A percentile compares a stretch with the other conserved stretches of the same genome.
Evolutionary conservation across 2,113 vertebrate species (phyloP).

Genomic region (Sapayoa aenigma): DNA sequence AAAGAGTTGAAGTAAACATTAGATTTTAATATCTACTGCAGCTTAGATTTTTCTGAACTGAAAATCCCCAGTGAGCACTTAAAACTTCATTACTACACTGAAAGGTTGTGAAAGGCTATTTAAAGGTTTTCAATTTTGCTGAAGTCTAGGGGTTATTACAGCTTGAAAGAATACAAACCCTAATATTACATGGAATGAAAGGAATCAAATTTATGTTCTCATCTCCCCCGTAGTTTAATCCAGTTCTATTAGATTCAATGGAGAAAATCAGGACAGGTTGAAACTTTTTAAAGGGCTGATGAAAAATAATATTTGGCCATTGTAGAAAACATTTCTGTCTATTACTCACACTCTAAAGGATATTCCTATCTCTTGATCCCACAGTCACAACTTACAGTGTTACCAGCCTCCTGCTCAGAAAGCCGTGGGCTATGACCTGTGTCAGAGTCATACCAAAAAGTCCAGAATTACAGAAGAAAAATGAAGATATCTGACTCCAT

Average conservation of each 20-base stretch:
- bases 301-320: conserved; percentile 72
- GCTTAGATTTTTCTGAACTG: conserved; percentile 80
- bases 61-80: conserved; percentile 81
- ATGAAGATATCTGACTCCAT: not conserved
- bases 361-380: not conserved
- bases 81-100: conserved; percentile 81
- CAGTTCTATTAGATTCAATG: conserved; percentile 75
- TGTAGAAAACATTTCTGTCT: conserved; percentile 58
- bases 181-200: conserved; percentile 82
- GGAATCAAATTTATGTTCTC: conserved; percentile 81
- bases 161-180: conserved; percentile 78
- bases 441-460: not conserved
- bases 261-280: conserved; percentile 72
- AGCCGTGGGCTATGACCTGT: not conserved
- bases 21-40: conserved; percentile 82
- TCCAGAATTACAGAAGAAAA: conserved; percentile 5
- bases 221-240: conserved; percentile 79
- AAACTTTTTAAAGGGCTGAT: conserved; percentile 70
- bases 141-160: conserved; percentile 83
- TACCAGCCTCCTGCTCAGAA: conserved; percentile 30
- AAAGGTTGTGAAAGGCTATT: conserved; percentile 84
- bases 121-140: conserved; percentile 84
- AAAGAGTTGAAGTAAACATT: conserved; percentile 82
- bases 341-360: conserved; percentile 49
- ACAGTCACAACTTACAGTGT: conserved; percentile 28